phyloP scores from a whole-genome alignment of 2,888 invertebrate genomes.

The Micoletzkya japonica region DNA sequence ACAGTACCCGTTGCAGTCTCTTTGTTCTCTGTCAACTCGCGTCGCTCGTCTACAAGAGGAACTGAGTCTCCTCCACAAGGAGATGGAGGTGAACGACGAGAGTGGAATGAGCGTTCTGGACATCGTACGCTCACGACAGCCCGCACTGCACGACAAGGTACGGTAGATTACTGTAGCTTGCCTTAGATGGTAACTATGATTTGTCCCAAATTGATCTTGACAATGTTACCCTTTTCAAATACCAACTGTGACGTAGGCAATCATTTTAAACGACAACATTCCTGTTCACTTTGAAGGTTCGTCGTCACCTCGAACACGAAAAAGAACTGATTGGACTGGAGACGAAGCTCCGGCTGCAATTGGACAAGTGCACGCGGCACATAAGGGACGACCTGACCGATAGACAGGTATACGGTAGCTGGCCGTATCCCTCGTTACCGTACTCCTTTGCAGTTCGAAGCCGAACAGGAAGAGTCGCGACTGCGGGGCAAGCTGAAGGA shows the following conservation, averaged over 20 bases:
- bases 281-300: conserved; percentile 28
- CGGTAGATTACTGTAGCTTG: background rate
- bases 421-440: background rate
- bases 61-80: conserved; percentile 9
- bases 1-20: conserved; percentile 1
- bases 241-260: background rate
- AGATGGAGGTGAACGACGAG: conserved; percentile 23
- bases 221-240: background rate
- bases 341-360: conserved; percentile 41
- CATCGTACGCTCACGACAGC: background rate
- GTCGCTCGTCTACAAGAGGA: conserved; percentile 22
- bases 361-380: conserved; percentile 39
- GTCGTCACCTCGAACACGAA: conserved; percentile 38
- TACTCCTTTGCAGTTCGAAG: conserved; percentile 16
- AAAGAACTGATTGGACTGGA: conserved; percentile 43
- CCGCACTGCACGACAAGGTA: conserved; percentile 20
- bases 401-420: conserved; percentile 25
- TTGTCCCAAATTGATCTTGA: background rate
- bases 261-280: background rate
- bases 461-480: conserved; percentile 18
- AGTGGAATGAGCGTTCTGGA: conserved; percentile 8
- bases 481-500: conserved; percentile 19
- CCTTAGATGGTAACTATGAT: background rate
- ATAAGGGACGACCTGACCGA: conserved; percentile 39
- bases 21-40: conserved; percentile 5